Conservation (phyloP, 2,113 vertebrate genomes). For the Centropus bengalensis region DNA sequence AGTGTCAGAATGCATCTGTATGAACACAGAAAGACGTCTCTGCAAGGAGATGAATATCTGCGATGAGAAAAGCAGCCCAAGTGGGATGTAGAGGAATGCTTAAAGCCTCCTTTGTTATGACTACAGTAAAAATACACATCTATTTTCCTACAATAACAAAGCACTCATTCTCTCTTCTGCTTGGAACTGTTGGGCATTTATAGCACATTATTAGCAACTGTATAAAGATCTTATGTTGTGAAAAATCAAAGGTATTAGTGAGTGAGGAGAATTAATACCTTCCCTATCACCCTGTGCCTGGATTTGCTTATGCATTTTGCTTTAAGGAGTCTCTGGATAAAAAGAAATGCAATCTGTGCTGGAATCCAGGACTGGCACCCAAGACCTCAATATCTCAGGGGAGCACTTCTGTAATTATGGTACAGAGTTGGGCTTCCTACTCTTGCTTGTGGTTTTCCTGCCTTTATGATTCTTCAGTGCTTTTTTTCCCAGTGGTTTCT, state of each 20-base stretch:
- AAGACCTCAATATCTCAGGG: neutral
- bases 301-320: neutral
- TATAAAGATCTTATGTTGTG: neutral
- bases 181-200: conserved; percentile 26
- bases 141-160: conserved; percentile 60
- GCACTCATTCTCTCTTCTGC: neutral
- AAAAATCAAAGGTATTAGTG: conserved; percentile 44
- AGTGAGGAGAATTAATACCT: conserved; percentile 22
- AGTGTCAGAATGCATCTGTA: conserved; percentile 28
- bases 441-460: neutral
- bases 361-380: neutral
- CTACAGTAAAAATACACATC: conserved; percentile 49
- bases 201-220: neutral
- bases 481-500: neutral
- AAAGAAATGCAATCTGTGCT: neutral
- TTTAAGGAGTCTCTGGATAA: neutral
- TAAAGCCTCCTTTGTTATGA: conserved; percentile 60
- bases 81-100: conserved; percentile 2
- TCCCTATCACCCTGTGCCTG: neutral
- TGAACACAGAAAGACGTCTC: conserved; percentile 6
- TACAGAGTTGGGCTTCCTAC: neutral
- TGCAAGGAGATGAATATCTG: conserved; percentile 16
- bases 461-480: neutral
- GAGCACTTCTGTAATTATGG: neutral
- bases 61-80: conserved; percentile 18